These are phyloP conservation scores for Dipus sagitta DNA, from an alignment of 2,797 vertebrate genomes.

Conservation along the genomic window DNA sequence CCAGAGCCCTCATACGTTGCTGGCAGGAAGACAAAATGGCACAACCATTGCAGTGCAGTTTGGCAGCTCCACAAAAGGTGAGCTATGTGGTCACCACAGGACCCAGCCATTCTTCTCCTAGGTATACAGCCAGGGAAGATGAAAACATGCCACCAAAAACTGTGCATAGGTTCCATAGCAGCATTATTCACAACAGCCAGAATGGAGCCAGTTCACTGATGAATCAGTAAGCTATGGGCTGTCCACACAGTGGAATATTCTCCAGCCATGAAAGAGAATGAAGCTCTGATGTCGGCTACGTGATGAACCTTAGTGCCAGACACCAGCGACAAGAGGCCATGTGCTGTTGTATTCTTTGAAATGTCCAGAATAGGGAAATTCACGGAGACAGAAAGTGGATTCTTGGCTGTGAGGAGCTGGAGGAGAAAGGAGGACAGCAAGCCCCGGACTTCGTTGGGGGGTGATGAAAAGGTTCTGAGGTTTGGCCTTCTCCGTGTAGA, in stretches of 20 bases:
- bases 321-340: not conserved
- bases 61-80: not conserved
- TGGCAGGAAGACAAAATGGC: not conserved
- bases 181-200: not conserved
- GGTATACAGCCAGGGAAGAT: not conserved
- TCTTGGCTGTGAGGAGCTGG: not conserved
- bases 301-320: slow-evolving; percentile 18
- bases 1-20: not conserved
- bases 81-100: not conserved
- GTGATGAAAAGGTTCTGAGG: not conserved
- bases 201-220: not conserved
- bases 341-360: not conserved
- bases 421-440: not conserved
- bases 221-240: not conserved
- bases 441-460: not conserved
- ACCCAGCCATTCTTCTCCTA: not conserved
- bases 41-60: not conserved
- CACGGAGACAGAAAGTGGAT: not conserved
- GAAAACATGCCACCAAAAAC: slow-evolving; percentile 3
- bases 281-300: not conserved
- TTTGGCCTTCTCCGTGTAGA: not conserved
- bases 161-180: not conserved
- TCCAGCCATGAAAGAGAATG: not conserved
- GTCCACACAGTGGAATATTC: not conserved
- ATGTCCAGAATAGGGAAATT: not conserved